Base-by-base conservation (phyloP, 2,797 vertebrate species). In the Ctenopoma kingsleyae region DNA sequence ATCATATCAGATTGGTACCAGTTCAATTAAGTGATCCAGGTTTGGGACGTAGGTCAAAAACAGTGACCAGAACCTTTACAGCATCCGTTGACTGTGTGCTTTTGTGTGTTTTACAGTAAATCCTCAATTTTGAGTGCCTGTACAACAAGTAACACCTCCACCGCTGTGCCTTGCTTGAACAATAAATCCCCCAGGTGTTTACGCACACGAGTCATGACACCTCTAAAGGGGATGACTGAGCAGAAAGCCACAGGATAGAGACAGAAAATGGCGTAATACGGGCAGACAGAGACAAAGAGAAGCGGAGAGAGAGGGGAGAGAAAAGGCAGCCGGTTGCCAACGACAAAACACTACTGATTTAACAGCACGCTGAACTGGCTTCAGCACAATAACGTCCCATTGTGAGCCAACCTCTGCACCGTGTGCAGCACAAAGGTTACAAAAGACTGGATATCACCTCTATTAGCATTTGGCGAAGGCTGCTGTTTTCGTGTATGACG, bases 191-290 rank as follows among this genome's bases (percentile, higher is more conserved):
- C 71, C 40, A 17, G 25, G 62, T 44, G 78, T 65, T 72, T 81
- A 82, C 23, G 74, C 79, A 63, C 76, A 47, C 22, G 25, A 65
- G 84, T 20, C 63, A 57, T 85, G 85, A 82, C 86, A 74, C 75
- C 76, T 81, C 72, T 67, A 76, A 80, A 76, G 75, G 74, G 76
- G 69, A 74, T 56, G 35, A 49, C 53, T 58, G 81, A 85, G 80
- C 72, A 61, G 59, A 63, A 79, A 84, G 80, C 74, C 59, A 71
- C 83, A 60, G 80, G 84, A 73, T 61, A 49, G 61, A 65, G 66
- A 46, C 51, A 40, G 65, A 76, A 85, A 74, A 78, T 32, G 68
- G 72, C 57, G 71, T 61, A 66, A 80, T 78, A 69, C 71, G 74
- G 64, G 64, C 73, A 36, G 53, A 40, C 65, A 60, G 64, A 80